A percentile compares a stretch with the other conserved stretches of the same genome.
These are phyloP conservation scores for Euphonia xanthogaster DNA, from an alignment of 2,797 vertebrate species.

Conservation along the genomic window DNA sequence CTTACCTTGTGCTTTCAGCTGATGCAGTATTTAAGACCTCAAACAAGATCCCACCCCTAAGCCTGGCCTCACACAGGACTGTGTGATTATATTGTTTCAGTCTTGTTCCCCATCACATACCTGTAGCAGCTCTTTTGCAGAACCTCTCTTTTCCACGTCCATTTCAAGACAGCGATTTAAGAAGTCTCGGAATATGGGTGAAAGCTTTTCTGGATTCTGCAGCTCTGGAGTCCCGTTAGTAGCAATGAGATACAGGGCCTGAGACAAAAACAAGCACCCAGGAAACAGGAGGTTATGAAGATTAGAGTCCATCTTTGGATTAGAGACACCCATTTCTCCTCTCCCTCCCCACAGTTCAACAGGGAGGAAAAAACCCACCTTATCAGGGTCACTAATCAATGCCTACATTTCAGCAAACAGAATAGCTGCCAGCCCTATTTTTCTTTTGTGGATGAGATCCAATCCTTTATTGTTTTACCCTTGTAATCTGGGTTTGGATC, in stretches of 20 bases:
- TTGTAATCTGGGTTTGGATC: slow-evolving; percentile 41
- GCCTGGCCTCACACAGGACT: not conserved
- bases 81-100: not conserved
- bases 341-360: not conserved
- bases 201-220: slow-evolving; percentile 95
- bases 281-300: not conserved
- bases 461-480: slow-evolving; percentile 39
- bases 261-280: not conserved
- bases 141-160: slow-evolving; percentile 96
- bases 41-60: not conserved
- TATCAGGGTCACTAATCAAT: slow-evolving; percentile 9
- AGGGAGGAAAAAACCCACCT: not conserved
- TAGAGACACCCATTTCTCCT: not conserved
- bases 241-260: slow-evolving; percentile 97
- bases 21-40: not conserved
- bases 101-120: slow-evolving; percentile 57
- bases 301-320: not conserved
- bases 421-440: not conserved
- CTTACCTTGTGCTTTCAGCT: not conserved
- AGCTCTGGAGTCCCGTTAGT: slow-evolving; percentile 95
- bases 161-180: slow-evolving; percentile 94
- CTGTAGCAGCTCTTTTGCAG: slow-evolving; percentile 93
- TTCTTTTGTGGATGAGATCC: slow-evolving; percentile 39
- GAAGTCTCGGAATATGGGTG: slow-evolving; percentile 89
- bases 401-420: slow-evolving; percentile 1